phyloP scores from a whole-genome alignment of 2,797 vertebrate genomes.

The Lacerta agilis region DNA sequence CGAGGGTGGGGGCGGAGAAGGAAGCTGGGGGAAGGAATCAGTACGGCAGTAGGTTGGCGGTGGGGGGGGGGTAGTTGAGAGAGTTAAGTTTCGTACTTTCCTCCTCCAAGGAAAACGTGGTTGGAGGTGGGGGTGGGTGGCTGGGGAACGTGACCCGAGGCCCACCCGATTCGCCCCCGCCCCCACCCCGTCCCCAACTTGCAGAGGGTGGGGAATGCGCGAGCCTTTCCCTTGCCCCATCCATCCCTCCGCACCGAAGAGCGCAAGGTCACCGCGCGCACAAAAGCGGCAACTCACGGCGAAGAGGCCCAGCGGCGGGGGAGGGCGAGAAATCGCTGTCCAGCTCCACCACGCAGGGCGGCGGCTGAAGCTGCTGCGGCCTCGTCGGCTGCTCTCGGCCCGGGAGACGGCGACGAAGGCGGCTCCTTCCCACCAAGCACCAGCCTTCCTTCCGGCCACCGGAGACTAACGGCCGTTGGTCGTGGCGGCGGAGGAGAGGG shows the following conservation, averaged over 20 bases:
- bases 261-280: neutral
- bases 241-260: slow-evolving; percentile 1
- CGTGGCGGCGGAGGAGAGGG: neutral
- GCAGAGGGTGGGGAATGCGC: neutral
- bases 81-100: too few species aligned
- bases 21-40: neutral
- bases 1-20: neutral
- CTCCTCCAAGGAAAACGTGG: neutral
- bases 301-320: slow-evolving; percentile 17
- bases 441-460: neutral
- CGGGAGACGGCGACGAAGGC: slow-evolving; percentile 24
- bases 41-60: neutral
- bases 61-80: neutral
- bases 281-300: slow-evolving; percentile 19
- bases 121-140: too few species aligned
- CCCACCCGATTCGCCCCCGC: neutral
- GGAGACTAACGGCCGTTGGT: slow-evolving; percentile 6
- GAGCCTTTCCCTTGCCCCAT: slow-evolving; percentile 12
- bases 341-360: slow-evolving; percentile 60
- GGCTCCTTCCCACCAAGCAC: slow-evolving; percentile 52
- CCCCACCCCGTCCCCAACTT: neutral
- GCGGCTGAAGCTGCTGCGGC: slow-evolving; percentile 45
- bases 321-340: slow-evolving; percentile 68
- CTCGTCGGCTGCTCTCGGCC: slow-evolving; percentile 44
- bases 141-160: neutral